Base-by-base conservation (phyloP, 2,888 invertebrate species). In the Morpho deidamia region DNA sequence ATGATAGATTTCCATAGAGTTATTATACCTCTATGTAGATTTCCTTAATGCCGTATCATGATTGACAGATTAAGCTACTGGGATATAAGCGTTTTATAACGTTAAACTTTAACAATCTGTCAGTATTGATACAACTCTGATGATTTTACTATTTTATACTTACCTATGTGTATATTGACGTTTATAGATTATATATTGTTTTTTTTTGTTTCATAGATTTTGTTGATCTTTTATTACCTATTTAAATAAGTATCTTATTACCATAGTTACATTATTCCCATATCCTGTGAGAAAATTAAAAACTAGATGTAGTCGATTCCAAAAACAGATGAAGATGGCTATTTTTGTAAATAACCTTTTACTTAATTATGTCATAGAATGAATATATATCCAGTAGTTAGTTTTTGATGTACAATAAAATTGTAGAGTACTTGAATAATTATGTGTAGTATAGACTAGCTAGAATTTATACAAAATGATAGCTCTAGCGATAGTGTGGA, bases 321-420 rank as follows among this genome's bases (percentile, higher is more conserved):
- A 81, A 60, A 59, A 78, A 76, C 75, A 78, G 72, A 82, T 74
- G 69, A 78, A 49, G 73, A 76, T 82, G 82, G 85, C 84, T 87
- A 86, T 85, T 88, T 85, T 87, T 88, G 88, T 88, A 87, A 87
- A 88, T 88, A 88, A 81, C 71, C 71, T 83, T 82, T 84, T 83
- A 84, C 81, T 81, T 87, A 84, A 83, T 83, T 85, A 84, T 85
- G 81, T 80, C 78, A 82, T 86, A 85, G 78, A 78, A 80, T 81
- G 78, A 81, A 75, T 73, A 5, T 23, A 71, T 85, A 82, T 83
- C 83, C 82, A 76, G 78, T 87, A 85, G 86, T 69, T 87, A 87
- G 88, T 80, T 86, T 81, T 81, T 78, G 83, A 82, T 88, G 87
- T 88, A 89, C 85, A 87, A 85, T 86, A 78, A 83, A 85, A 86